phyloP scores from a whole-genome alignment of 2,888 invertebrate species.

The Lysandra bellargus region DNA sequence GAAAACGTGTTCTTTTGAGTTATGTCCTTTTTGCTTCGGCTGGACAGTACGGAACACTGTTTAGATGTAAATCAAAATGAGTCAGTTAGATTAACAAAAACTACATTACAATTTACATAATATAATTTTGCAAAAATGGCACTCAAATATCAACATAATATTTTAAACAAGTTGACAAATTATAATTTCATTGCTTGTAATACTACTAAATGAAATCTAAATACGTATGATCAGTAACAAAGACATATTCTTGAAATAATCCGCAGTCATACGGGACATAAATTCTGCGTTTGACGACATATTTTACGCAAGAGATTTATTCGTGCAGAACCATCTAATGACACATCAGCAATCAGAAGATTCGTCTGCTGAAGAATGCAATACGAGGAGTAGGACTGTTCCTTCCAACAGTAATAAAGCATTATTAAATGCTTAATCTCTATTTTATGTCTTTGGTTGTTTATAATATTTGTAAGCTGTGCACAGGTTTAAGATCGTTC shows the following conservation, averaged over 20 bases:
- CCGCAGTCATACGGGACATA: not conserved
- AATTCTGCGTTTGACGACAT: constrained; percentile 16
- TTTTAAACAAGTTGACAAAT: too few relatives aligned
- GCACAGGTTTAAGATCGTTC: too few relatives aligned
- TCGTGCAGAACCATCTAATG: not conserved
- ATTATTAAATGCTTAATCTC: not conserved
- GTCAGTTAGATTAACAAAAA: too few relatives aligned
- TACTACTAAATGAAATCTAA: too few relatives aligned
- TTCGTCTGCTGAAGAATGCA: constrained; percentile 3
- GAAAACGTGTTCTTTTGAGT: not conserved
- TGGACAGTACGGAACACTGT: too few relatives aligned
- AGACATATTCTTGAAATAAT: not conserved
- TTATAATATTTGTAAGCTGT: too few relatives aligned
- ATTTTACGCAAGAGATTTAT: constrained; percentile 11
- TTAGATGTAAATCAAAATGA: too few relatives aligned
- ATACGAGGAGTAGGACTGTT: not conserved
- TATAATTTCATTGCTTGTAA: too few relatives aligned
- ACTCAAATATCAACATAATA: not conserved
- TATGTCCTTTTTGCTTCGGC: not conserved
- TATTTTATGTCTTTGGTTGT: not conserved
- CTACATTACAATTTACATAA: too few relatives aligned
- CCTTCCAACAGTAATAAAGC: not conserved
- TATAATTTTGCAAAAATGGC: too few relatives aligned
- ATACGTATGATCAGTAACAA: not conserved
- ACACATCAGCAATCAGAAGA: constrained; percentile 11